A percentile compares a stretch with the other conserved stretches of the same genome.
phyloP scores from a whole-genome alignment of 2,888 invertebrate genomes.

The Charanyca ferruginea region DNA sequence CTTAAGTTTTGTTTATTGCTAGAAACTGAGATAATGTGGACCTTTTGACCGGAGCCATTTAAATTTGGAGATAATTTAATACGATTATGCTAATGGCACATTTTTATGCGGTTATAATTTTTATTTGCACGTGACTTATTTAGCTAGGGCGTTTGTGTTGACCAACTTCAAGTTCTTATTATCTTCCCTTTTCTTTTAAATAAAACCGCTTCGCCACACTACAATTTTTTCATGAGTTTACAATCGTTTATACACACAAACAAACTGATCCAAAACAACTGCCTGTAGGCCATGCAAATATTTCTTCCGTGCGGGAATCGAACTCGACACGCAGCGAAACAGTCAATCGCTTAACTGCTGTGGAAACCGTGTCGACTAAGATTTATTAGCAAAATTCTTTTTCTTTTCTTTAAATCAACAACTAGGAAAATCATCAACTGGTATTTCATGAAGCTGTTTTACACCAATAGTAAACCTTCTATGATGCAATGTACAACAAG shows the following conservation, averaged over 20 bases:
- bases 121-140: neutral
- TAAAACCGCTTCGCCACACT: too few relatives aligned
- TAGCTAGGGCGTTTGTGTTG: neutral
- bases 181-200: too few relatives aligned
- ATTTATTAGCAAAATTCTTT: too few relatives aligned
- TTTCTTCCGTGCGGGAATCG: too few relatives aligned
- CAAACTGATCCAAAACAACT: too few relatives aligned
- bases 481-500: slow-evolving; percentile 34
- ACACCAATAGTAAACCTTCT: slow-evolving; percentile 12
- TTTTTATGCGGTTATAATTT: slow-evolving; percentile 6
- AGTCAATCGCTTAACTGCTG: too few relatives aligned
- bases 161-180: neutral
- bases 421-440: neutral
- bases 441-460: neutral
- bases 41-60: slow-evolving; percentile 49
- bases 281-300: too few relatives aligned
- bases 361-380: too few relatives aligned
- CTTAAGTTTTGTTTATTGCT: slow-evolving; percentile 47
- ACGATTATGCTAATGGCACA: slow-evolving; percentile 36
- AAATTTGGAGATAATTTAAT: slow-evolving; percentile 55
- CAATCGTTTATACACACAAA: too few relatives aligned
- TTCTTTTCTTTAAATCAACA: too few relatives aligned
- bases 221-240: too few relatives aligned
- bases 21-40: slow-evolving; percentile 46
- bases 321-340: too few relatives aligned